Evolutionary conservation across 2,113 vertebrate species (phyloP).

Genomic region (Panthera tigris): DNA sequence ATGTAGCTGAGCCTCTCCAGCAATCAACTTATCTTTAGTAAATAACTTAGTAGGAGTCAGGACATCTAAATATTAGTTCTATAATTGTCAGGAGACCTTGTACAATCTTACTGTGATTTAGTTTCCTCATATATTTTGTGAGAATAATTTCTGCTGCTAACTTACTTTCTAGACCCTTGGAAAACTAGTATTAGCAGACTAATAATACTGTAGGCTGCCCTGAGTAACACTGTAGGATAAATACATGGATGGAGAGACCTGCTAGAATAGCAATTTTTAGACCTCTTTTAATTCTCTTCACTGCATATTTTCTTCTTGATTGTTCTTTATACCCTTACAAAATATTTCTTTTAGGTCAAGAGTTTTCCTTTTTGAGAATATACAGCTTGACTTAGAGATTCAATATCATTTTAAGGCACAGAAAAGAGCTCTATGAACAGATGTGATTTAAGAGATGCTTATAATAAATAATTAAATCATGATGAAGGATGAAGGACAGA

Average conservation of each 20-base stretch:
- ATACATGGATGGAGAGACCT: neutral
- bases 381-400: neutral
- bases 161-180: neutral
- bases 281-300: neutral
- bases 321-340: neutral
- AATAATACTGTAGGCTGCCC: neutral
- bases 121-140: neutral
- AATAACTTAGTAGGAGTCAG: neutral
- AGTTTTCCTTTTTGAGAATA: neutral
- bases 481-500: neutral
- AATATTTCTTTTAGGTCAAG: neutral
- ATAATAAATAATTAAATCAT: neutral
- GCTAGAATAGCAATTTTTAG: neutral
- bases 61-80: neutral
- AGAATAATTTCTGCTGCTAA: neutral
- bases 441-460: neutral
- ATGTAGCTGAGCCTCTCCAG: neutral
- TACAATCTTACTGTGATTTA: neutral
- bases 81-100: neutral
- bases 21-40: slow-evolving; percentile 34
- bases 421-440: neutral
- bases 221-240: neutral
- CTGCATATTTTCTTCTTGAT: neutral
- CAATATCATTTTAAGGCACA: neutral
- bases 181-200: slow-evolving; percentile 33